phyloP scores from a whole-genome alignment of 2,888 invertebrate species.

The Phortica magna region DNA sequence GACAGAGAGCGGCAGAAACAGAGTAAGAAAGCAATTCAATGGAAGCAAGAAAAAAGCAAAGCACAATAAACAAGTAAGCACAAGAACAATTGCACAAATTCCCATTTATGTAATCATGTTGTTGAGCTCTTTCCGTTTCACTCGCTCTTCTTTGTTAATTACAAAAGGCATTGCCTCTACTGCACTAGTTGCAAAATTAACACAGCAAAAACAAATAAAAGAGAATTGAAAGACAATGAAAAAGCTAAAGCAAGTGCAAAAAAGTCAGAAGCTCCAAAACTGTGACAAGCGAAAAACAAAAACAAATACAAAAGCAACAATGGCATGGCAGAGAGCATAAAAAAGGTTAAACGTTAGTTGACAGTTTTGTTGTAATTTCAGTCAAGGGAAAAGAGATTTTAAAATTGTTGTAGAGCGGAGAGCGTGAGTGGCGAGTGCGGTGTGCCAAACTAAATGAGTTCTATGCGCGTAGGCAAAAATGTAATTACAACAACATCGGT shows the following conservation, averaged over 20 bases:
- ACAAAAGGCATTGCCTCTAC: conserved; percentile 11
- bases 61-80: background rate
- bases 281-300: conserved; percentile 8
- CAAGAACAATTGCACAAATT: background rate
- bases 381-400: background rate
- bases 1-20: too few species aligned
- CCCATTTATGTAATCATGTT: background rate
- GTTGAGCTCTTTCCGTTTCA: background rate
- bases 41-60: background rate
- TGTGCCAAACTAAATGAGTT: conserved; percentile 7
- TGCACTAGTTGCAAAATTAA: conserved; percentile 5
- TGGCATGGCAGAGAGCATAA: background rate
- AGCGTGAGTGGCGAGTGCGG: background rate
- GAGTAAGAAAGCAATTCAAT: background rate
- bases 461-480: conserved; percentile 16
- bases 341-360: conserved; percentile 26
- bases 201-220: background rate
- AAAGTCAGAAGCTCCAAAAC: conserved; percentile 23
- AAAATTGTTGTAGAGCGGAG: background rate
- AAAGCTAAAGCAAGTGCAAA: background rate
- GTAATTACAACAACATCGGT: conserved; percentile 28
- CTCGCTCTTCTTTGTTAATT: background rate
- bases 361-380: background rate
- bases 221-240: background rate
- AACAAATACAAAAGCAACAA: conserved; percentile 9